A percentile compares a stretch with the other conserved stretches of the same genome.
phyloP scores from a whole-genome alignment of 2,113 vertebrate genomes.

The Tragelaphus scriptus region DNA sequence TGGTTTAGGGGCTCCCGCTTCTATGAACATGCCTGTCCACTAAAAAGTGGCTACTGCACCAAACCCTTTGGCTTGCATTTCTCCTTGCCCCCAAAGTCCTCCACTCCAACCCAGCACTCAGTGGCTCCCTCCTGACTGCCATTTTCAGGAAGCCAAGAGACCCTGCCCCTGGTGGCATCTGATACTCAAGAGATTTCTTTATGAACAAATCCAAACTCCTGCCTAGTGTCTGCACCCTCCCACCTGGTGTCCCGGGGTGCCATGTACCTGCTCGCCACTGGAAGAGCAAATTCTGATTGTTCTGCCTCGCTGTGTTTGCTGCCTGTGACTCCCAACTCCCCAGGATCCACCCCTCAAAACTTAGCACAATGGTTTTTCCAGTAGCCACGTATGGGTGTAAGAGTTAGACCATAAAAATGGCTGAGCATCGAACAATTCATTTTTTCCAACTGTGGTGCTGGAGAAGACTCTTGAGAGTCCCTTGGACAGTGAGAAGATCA shows the following conservation, averaged over 20 bases:
- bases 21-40: accelerated
- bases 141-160: background rate
- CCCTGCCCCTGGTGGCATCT: too few relatives aligned
- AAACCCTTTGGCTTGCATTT: accelerated
- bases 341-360: background rate
- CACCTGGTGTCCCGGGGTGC: too few relatives aligned
- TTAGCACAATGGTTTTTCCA: background rate
- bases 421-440: background rate
- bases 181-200: background rate
- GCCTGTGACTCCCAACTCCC: background rate
- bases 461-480: background rate
- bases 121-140: background rate
- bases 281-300: accelerated
- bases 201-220: background rate
- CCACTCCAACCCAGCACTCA: too few relatives aligned
- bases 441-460: background rate
- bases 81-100: background rate
- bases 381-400: background rate
- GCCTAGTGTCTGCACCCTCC: too few relatives aligned
- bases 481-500: background rate
- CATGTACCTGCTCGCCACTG: accelerated
- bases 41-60: accelerated
- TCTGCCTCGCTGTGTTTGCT: background rate
- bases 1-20: accelerated
- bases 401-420: background rate